phyloP scores from a whole-genome alignment of 1,140 invertebrate genomes.

The Cherax destructor region DNA sequence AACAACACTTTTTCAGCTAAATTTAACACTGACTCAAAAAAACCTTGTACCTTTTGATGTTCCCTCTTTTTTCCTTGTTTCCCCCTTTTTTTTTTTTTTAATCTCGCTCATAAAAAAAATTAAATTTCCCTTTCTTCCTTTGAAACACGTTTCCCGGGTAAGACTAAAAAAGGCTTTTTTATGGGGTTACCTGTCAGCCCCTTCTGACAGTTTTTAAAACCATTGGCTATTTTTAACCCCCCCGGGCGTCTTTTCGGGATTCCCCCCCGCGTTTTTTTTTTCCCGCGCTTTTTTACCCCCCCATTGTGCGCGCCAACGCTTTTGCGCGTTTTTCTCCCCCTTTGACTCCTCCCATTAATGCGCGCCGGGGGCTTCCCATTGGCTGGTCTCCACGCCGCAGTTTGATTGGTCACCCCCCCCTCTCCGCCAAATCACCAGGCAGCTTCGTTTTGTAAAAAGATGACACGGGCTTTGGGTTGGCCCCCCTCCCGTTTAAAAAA shows the following conservation, averaged over 20 bases:
- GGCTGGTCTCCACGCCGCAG: background rate
- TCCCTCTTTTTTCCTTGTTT: background rate
- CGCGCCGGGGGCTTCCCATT: background rate
- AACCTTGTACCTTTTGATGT: background rate
- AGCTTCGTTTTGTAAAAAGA: background rate
- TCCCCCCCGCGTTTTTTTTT: background rate
- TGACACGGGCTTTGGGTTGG: background rate
- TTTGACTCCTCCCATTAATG: background rate
- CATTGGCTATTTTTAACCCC: background rate
- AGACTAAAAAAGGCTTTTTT: background rate
- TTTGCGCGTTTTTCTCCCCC: background rate
- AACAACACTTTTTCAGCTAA: background rate
- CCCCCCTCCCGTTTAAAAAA: background rate
- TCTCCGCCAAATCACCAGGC: background rate
- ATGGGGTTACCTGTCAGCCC: background rate
- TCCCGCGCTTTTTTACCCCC: background rate
- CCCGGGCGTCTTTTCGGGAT: background rate
- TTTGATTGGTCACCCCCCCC: background rate
- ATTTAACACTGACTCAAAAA: background rate
- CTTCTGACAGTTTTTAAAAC: background rate
- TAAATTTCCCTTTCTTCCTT: constrained; percentile 1
- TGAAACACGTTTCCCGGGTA: constrained; percentile 11
- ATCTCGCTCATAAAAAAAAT: background rate
- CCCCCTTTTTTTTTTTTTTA: background rate
- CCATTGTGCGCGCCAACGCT: background rate